Evolutionary conservation across 2,113 vertebrate species (phyloP), one percentile per base, ranked within the genome.

Genomic region (Chionis minor): DNA sequence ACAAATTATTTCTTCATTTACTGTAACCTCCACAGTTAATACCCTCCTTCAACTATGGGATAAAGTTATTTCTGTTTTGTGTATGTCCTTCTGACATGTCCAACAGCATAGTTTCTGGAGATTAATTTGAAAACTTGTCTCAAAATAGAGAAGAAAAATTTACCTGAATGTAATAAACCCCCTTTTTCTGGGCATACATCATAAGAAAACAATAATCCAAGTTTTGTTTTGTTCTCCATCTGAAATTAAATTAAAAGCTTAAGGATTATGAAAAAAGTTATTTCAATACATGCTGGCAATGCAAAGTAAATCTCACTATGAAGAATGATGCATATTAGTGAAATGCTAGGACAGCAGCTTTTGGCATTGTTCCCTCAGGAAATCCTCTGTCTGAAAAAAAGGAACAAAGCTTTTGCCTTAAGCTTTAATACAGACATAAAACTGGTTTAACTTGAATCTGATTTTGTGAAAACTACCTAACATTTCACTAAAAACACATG

Each of bases 181-280:
- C 99, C 97, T 99, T 99, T 97, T 98, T 99, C 96, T 99, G 99
- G 61, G 99, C 99, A 84, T 99, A 99, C 99, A 99, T 99, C 99
- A 99, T 99, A 88, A 99, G 98, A 97, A 99, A 99, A 95, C 99
- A 99, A 92, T 99, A 99, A 96, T 99, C 99, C 97, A 99, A 97
- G 95, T 99, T 99, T 97, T 99, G 99, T 94, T 99, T 99, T 42
- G 99, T 99, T 94, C 99, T 98, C 99, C 99, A 99, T 98, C 99
- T 99, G 97, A 98, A 98, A 98, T 80, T 32, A 94, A 97, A 96
- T 86, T 42, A 73, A 81, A 91, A 91, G 75, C 44, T 40, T 66
- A 86, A 80, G n/a, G 13, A 69, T 89, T 82, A 81, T n/a, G 51
- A 45, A 67, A 82, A 74, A 52, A 30, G 30, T 35, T 75, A 35